phyloP scores from a whole-genome alignment of 2,797 vertebrate species.

The Holocentrus rufus region DNA sequence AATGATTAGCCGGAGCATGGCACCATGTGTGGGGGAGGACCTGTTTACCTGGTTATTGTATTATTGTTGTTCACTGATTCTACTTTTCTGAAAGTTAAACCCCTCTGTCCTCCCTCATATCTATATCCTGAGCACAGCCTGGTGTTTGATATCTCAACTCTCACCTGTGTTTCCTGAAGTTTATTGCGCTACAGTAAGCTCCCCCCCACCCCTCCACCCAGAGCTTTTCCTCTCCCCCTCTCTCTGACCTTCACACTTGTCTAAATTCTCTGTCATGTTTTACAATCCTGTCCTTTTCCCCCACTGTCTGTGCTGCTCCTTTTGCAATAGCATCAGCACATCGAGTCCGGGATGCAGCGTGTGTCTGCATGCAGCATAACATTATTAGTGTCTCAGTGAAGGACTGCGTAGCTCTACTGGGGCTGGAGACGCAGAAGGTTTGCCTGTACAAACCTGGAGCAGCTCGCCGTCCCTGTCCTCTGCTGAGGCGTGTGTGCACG shows the following conservation, averaged over 20 bases:
- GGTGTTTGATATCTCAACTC: conserved; percentile 27
- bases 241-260: conserved; percentile 18
- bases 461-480: conserved; percentile 37
- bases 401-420: conserved; percentile 28
- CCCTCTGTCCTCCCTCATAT: no score
- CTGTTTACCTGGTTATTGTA: no score
- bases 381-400: conserved; percentile 50
- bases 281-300: conserved; percentile 3
- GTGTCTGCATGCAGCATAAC: conserved; percentile 43
- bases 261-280: conserved; percentile 12
- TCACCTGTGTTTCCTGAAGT: conserved; percentile 58
- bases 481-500: conserved; percentile 17
- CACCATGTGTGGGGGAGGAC: no score
- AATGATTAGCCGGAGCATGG: no score
- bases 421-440: conserved; percentile 40
- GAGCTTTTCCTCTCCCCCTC: conserved; percentile 12
- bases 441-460: conserved; percentile 38
- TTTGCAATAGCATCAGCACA: conserved; percentile 45
- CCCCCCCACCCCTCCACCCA: not conserved
- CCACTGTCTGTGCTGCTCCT: conserved; percentile 16
- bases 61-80: not conserved
- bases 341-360: conserved; percentile 31
- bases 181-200: conserved; percentile 11
- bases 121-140: not conserved
- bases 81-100: not conserved